phyloP scores from a whole-genome alignment of 2,113 vertebrate species.

The Poecile atricapillus region DNA sequence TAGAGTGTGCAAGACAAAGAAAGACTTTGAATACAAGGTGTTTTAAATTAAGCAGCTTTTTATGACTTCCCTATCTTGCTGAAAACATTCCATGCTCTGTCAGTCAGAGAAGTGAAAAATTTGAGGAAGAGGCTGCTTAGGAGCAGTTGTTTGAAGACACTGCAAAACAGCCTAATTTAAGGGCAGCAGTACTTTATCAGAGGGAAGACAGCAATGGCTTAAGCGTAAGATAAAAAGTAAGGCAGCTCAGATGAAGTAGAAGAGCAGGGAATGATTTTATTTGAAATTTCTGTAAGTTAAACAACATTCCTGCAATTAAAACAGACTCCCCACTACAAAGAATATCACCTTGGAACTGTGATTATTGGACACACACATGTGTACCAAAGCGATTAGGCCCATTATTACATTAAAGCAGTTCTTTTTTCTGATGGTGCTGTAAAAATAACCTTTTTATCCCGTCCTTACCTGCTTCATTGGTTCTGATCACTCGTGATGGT shows the following conservation, averaged over 20 bases:
- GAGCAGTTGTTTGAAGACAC: background rate
- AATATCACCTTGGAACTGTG: background rate
- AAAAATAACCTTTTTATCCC: background rate
- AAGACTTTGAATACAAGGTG: background rate
- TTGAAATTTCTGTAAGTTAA: background rate
- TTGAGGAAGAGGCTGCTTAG: background rate
- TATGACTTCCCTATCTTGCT: background rate
- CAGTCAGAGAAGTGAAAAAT: background rate
- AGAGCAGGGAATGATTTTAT: background rate
- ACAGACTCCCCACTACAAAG: background rate
- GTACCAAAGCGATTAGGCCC: background rate
- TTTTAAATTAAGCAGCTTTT: background rate
- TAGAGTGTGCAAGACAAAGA: background rate
- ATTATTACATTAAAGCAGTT: background rate
- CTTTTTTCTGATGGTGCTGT: background rate
- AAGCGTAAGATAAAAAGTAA: background rate
- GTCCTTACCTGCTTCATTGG: slow-evolving; percentile 90
- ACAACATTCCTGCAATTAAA: background rate
- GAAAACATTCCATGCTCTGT: background rate
- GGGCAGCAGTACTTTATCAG: background rate
- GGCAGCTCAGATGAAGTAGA: background rate
- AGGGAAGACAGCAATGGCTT: background rate
- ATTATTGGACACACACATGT: background rate
- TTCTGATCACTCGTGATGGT: slow-evolving; percentile 86
- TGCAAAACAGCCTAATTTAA: background rate